Conservation (phyloP, 2,888 invertebrate species). For the Drosophila nigricruria region DNA sequence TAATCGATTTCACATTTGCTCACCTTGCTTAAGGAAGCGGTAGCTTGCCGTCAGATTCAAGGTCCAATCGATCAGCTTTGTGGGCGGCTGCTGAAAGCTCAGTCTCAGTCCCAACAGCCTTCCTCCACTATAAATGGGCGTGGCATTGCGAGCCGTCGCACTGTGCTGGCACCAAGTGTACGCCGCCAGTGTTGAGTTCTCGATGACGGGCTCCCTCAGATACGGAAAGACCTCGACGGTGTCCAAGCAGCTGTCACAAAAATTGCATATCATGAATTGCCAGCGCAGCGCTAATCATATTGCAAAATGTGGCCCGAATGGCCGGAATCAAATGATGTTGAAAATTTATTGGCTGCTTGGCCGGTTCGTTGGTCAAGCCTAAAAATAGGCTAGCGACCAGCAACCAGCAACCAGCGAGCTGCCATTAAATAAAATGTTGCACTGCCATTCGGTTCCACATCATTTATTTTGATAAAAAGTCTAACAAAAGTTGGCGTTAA, state of each 20-base stretch:
- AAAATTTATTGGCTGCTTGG: slow-evolving; percentile 77
- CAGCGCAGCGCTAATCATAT: slow-evolving; percentile 38
- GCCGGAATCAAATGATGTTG: slow-evolving; percentile 70
- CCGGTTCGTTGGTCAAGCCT: slow-evolving; percentile 71
- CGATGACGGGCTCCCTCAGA: slow-evolving; percentile 84
- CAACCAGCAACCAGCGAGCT: slow-evolving; percentile 31
- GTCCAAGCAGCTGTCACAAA: slow-evolving; percentile 83
- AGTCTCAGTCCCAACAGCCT: slow-evolving; percentile 79
- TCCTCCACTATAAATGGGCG: slow-evolving; percentile 82
- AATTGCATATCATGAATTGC: slow-evolving; percentile 42
- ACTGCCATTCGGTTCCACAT: slow-evolving; percentile 59
- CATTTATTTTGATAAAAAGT: slow-evolving; percentile 80
- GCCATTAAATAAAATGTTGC: slow-evolving; percentile 58
- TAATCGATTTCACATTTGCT: slow-evolving; percentile 23
- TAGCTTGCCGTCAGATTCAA: slow-evolving; percentile 80
- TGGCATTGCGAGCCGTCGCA: slow-evolving; percentile 53
- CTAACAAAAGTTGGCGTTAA: slow-evolving; percentile 78
- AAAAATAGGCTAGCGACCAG: slow-evolving; percentile 56
- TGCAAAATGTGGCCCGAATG: slow-evolving; percentile 36
- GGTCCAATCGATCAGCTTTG: slow-evolving; percentile 47
- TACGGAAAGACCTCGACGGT: slow-evolving; percentile 85
- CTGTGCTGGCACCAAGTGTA: slow-evolving; percentile 83
- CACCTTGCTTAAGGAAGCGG: slow-evolving; percentile 83
- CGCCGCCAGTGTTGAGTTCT: slow-evolving; percentile 82
- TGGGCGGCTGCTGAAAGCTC: slow-evolving; percentile 73